A percentile compares a stretch with the other conserved stretches of the same genome.
Conservation (phyloP, 1,140 invertebrate genomes). For the Aphaenogaster floridana region DNA sequence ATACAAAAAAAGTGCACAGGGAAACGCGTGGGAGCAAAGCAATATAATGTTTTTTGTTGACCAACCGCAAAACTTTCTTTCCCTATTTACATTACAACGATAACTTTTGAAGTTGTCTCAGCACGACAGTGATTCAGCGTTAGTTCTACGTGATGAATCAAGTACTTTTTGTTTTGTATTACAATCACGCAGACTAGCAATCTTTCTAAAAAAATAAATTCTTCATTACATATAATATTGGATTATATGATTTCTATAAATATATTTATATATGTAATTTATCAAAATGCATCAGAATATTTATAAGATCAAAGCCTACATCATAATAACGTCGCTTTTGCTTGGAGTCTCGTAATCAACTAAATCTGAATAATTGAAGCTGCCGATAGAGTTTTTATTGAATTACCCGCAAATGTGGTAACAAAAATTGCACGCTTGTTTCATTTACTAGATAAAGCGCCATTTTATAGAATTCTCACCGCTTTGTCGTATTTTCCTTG, state of each 20-base stretch:
- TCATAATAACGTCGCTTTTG: background rate
- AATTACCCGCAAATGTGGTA: background rate
- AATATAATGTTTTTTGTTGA: slow-evolving; percentile 37
- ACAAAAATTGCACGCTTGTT: slow-evolving; percentile 25
- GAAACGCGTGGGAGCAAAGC: background rate
- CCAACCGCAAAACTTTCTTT: slow-evolving; percentile 15
- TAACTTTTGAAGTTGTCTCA: slow-evolving; percentile 25
- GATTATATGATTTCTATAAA: background rate
- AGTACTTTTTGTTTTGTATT: background rate
- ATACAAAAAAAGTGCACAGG: background rate
- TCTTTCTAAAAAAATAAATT: background rate
- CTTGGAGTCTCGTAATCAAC: background rate
- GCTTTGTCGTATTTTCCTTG: slow-evolving; percentile 31
- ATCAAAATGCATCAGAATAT: background rate
- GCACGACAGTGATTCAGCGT: background rate
- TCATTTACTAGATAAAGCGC: slow-evolving; percentile 4
- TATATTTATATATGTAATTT: background rate
- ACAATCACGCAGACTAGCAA: background rate
- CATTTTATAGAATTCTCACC: background rate
- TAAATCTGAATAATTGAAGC: slow-evolving; percentile 23
- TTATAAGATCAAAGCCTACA: background rate
- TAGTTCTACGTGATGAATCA: background rate
- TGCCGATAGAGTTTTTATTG: background rate
- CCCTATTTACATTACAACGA: slow-evolving; percentile 31
- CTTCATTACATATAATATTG: background rate